Percentiles rank a stretch among this genome's conserved stretches.
These are phyloP conservation scores for Tigriopus japonicus DNA, from an alignment of 1,140 invertebrate genomes.

Conservation along the genomic window DNA sequence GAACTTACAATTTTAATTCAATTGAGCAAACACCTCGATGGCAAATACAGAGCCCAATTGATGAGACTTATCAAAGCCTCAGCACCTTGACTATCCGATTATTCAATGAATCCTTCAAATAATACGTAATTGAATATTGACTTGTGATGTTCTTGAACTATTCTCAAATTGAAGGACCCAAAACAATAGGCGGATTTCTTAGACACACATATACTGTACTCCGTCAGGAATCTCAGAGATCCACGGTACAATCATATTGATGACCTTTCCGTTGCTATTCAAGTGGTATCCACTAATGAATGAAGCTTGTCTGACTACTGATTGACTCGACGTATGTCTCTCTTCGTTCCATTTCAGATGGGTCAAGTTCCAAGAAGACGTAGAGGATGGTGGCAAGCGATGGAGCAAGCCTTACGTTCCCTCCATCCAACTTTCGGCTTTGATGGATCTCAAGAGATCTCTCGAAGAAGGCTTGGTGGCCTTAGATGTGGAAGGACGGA, in stretches of 20 bases:
- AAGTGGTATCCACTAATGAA: neutral
- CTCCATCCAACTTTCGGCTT: slow-evolving; percentile 17
- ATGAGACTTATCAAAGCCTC: neutral
- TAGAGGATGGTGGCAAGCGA: slow-evolving; percentile 29
- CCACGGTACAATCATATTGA: too few relatives aligned
- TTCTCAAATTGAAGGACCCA: too few relatives aligned
- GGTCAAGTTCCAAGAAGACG: slow-evolving; percentile 33
- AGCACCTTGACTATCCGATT: neutral
- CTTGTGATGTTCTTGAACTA: too few relatives aligned
- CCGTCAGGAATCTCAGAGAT: too few relatives aligned
- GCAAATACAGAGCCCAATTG: neutral
- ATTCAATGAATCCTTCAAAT: neutral
- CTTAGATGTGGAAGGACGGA: neutral
- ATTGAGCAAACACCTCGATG: neutral
- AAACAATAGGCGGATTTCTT: too few relatives aligned
- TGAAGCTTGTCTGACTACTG: neutral
- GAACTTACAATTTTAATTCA: too few relatives aligned
- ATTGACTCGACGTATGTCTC: neutral
- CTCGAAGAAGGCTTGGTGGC: neutral
- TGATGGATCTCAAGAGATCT: slow-evolving; percentile 5
- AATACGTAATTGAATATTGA: too few relatives aligned
- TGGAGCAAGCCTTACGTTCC: slow-evolving; percentile 32
- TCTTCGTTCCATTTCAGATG: slow-evolving; percentile 21
- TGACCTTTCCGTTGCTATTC: neutral
- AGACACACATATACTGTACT: too few relatives aligned